These are phyloP conservation scores for Drosophila eohydei DNA, from an alignment of 2,888 invertebrate species.

Conservation along the genomic window DNA sequence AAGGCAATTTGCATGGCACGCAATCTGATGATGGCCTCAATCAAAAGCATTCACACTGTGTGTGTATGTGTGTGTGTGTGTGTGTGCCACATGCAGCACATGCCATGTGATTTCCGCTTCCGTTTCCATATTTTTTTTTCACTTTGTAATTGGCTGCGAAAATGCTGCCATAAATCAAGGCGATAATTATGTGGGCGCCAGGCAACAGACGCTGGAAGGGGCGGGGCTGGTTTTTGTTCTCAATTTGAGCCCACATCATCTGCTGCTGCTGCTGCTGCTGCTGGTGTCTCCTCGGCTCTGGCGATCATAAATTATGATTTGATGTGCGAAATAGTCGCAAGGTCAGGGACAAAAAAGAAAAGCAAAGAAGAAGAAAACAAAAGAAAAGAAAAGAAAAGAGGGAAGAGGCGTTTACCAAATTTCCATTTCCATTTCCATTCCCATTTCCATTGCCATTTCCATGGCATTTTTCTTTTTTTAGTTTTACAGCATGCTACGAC, in stretches of 20 bases:
- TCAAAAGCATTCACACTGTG: slow-evolving; percentile 7
- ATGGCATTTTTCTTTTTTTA: not conserved
- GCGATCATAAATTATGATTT: slow-evolving; percentile 72
- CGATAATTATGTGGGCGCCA: slow-evolving; percentile 81
- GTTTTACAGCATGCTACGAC: not conserved
- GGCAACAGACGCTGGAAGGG: slow-evolving; percentile 45
- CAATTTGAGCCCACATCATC: slow-evolving; percentile 6
- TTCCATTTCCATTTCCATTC: slow-evolving; percentile 9
- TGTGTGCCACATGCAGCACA: slow-evolving; percentile 41
- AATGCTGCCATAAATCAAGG: slow-evolving; percentile 78
- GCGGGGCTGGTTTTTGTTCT: not conserved
- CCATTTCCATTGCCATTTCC: not conserved
- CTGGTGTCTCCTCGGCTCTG: slow-evolving; percentile 1
- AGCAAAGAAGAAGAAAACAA: not conserved
- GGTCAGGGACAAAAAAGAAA: slow-evolving; percentile 27
- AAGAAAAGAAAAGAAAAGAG: not conserved
- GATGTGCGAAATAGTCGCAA: slow-evolving; percentile 68
- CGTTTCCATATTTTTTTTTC: slow-evolving; percentile 27
- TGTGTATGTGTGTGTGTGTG: slow-evolving; percentile 3
- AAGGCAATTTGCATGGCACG: slow-evolving; percentile 55
- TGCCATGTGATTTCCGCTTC: slow-evolving; percentile 61
- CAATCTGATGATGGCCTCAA: slow-evolving; percentile 44
- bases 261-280: slow-evolving; percentile 3
- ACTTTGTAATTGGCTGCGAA: slow-evolving; percentile 78
- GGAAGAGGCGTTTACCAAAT: slow-evolving; percentile 1